Percentiles rank a stretch among this genome's conserved stretches.
Evolutionary conservation across 2,113 vertebrate species (phyloP).

Genomic region (Neogobius melanostomus): DNA sequence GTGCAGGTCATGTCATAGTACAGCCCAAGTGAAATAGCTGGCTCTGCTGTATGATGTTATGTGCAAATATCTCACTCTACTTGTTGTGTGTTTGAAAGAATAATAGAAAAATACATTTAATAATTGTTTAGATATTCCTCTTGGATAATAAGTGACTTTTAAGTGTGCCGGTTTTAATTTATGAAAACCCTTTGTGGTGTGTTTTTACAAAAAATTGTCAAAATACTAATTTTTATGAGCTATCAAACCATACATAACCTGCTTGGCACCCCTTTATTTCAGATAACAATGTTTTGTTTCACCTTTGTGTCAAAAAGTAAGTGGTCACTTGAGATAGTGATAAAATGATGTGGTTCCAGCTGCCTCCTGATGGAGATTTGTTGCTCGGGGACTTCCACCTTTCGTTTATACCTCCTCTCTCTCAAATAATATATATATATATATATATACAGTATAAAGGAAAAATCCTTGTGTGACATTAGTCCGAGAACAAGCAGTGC

Average conservation of each 20-base stretch:
- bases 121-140: too few relatives aligned
- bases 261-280: not conserved
- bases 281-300: conserved; percentile 26
- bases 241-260: not conserved
- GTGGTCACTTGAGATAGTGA: conserved; percentile 50
- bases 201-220: too few relatives aligned
- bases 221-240: too few relatives aligned
- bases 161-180: too few relatives aligned
- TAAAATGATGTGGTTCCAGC: conserved; percentile 43
- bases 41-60: too few relatives aligned
- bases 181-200: too few relatives aligned
- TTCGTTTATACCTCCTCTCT: conserved; percentile 35
- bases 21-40: too few relatives aligned
- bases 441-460: not conserved
- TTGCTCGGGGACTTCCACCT: conserved; percentile 61
- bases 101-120: too few relatives aligned
- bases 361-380: conserved; percentile 54
- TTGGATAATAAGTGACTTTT: too few relatives aligned
- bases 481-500: conserved; percentile 53
- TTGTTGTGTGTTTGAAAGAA: too few relatives aligned
- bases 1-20: not conserved
- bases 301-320: conserved; percentile 48
- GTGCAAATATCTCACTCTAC: too few relatives aligned
- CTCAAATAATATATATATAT: conserved; percentile 12
- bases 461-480: conserved; percentile 58